Evolutionary conservation across 2,888 invertebrate species (phyloP).

Genomic region (Spisula solida): DNA sequence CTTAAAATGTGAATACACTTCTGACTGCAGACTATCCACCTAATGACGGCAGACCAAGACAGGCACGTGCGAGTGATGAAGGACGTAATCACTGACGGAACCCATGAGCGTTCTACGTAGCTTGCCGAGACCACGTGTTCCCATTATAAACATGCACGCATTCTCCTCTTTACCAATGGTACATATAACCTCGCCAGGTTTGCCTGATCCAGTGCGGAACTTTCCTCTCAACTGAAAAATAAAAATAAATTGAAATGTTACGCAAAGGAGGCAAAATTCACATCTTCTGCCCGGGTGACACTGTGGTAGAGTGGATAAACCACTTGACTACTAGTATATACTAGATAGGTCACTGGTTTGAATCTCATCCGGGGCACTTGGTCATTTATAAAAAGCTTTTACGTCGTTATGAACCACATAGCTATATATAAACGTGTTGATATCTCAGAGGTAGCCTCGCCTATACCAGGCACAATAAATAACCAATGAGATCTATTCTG

Average conservation of each 20-base stretch:
- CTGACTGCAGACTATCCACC: not conserved
- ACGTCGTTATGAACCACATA: too few relatives aligned
- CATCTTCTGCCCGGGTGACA: not conserved
- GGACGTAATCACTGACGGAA: conserved; percentile 85
- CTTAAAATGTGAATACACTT: not conserved
- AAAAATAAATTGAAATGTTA: not conserved
- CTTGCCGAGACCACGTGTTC: conserved; percentile 84
- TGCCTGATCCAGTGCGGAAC: conserved; percentile 82
- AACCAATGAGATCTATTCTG: too few relatives aligned
- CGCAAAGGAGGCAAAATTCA: not conserved
- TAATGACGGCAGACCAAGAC: conserved; percentile 80
- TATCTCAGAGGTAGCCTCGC: too few relatives aligned
- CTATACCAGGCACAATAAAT: too few relatives aligned
- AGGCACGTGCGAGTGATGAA: conserved; percentile 84
- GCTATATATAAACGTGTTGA: too few relatives aligned
- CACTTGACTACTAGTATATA: not conserved
- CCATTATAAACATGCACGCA: conserved; percentile 81
- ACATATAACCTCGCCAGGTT: conserved; percentile 84
- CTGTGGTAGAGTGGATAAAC: not conserved
- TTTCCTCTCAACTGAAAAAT: conserved; percentile 71
- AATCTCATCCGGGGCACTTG: not conserved
- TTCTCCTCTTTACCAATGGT: conserved; percentile 82
- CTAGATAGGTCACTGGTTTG: not conserved
- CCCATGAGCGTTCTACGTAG: conserved; percentile 83
- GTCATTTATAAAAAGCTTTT: not conserved